A percentile compares a stretch with the other conserved stretches of the same genome.
These are phyloP conservation scores for Trigoniulus corallinus DNA, from an alignment of 1,140 invertebrate genomes.

Conservation along the genomic window DNA sequence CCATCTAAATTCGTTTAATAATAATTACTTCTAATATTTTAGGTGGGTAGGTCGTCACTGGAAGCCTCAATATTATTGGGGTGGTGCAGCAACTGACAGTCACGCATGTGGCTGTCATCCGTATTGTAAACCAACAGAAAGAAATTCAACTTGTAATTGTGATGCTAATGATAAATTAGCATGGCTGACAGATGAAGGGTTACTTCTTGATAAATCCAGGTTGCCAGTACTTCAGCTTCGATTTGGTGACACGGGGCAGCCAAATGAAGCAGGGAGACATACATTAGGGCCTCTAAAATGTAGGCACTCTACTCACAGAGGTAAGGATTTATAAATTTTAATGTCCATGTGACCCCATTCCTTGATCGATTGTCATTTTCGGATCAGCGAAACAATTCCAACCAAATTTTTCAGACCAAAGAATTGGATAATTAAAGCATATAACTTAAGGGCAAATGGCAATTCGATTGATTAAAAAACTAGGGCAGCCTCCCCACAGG, in stretches of 20 bases:
- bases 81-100: slow-evolving; percentile 17
- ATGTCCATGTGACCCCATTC: too few relatives aligned
- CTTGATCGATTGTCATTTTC: background rate
- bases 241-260: slow-evolving; percentile 17
- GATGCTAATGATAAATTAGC: slow-evolving; percentile 15
- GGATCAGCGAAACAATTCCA: background rate
- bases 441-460: too few relatives aligned
- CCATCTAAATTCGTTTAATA: too few relatives aligned
- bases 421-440: too few relatives aligned
- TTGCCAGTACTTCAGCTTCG: slow-evolving; percentile 17
- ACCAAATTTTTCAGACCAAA: too few relatives aligned
- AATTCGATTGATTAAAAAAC: too few relatives aligned
- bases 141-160: slow-evolving; percentile 18
- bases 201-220: slow-evolving; percentile 13
- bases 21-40: too few relatives aligned
- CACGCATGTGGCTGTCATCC: slow-evolving; percentile 17
- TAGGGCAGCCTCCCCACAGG: too few relatives aligned
- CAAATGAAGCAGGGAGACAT: slow-evolving; percentile 16
- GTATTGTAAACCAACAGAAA: slow-evolving; percentile 12
- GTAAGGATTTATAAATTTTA: slow-evolving; percentile 5
- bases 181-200: slow-evolving; percentile 16
- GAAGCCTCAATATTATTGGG: slow-evolving; percentile 17
- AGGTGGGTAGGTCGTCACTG: slow-evolving; percentile 16
- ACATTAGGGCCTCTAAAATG: slow-evolving; percentile 16
- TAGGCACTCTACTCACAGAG: slow-evolving; percentile 11